Conservation (phyloP, 2,113 vertebrate species). For the Callospermophilus lateralis region DNA sequence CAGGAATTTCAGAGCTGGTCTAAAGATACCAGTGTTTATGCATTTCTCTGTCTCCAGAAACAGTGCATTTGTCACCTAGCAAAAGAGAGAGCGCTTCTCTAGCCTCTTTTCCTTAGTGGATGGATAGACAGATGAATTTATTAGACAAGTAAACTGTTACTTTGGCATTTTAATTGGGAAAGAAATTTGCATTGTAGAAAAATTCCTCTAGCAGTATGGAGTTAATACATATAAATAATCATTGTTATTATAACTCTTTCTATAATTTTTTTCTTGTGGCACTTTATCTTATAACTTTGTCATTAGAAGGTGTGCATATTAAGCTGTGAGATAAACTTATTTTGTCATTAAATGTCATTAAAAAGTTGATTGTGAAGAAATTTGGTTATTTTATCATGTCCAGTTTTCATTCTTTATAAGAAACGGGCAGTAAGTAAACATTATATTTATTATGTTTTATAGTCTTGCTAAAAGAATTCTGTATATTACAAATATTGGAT, state of each 20-base stretch:
- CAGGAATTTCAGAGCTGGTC: neutral
- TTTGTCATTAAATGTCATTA: slow-evolving; percentile 31
- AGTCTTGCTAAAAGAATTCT: slow-evolving; percentile 50
- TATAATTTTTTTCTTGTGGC: slow-evolving; percentile 53
- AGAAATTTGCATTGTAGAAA: too few relatives aligned
- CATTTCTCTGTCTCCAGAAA: neutral
- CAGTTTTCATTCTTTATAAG: slow-evolving; percentile 54
- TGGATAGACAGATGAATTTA: neutral
- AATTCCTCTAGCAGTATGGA: too few relatives aligned
- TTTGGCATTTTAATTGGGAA: neutral
- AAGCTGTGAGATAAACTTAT: neutral
- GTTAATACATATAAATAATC: slow-evolving; percentile 36
- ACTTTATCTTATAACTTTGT: slow-evolving; percentile 23
- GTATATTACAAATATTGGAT: slow-evolving; percentile 12
- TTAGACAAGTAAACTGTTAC: slow-evolving; percentile 20
- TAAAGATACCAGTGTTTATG: neutral
- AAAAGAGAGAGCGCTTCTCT: neutral
- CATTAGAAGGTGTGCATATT: slow-evolving; percentile 6
- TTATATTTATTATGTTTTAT: slow-evolving; percentile 50
- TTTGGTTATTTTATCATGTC: slow-evolving; percentile 27
- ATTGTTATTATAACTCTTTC: slow-evolving; percentile 47
- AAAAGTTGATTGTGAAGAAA: slow-evolving; percentile 51
- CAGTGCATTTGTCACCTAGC: neutral
- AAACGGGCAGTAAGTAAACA: neutral
- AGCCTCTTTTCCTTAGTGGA: neutral